Conservation (phyloP, 2,797 vertebrate genomes). For the Carcharodon carcharias region DNA sequence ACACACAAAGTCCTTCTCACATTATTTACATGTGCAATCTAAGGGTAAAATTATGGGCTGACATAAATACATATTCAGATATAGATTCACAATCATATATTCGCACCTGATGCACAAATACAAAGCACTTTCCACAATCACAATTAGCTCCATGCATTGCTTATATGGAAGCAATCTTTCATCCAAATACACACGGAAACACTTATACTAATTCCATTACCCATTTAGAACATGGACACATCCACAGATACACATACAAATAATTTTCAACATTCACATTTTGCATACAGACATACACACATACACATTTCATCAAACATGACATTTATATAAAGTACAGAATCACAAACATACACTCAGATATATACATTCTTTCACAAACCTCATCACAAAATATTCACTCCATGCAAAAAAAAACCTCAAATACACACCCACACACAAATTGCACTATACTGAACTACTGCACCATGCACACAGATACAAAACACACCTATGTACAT, state of each 20-base stretch:
- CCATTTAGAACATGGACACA: neutral
- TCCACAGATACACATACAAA: neutral
- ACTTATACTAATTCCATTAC: neutral
- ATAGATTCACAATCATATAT: neutral
- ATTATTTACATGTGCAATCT: neutral
- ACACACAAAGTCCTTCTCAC: neutral
- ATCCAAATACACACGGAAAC: neutral
- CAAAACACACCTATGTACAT: neutral
- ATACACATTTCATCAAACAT: neutral
- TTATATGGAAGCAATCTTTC: too few relatives aligned
- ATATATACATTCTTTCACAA: neutral
- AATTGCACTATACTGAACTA: neutral
- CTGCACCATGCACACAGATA: neutral
- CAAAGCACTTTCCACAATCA: neutral
- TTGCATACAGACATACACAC: neutral
- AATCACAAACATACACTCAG: neutral
- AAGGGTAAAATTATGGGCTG: neutral
- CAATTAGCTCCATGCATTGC: neutral
- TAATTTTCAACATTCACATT: neutral
- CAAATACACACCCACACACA: neutral
- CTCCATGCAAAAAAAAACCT: neutral
- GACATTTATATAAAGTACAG: neutral
- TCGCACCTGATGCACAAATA: neutral
- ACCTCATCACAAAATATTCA: neutral
- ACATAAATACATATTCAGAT: neutral